Evolutionary conservation across 2,888 invertebrate genomes (phyloP).

Genomic region (Drosophila rubida): DNA sequence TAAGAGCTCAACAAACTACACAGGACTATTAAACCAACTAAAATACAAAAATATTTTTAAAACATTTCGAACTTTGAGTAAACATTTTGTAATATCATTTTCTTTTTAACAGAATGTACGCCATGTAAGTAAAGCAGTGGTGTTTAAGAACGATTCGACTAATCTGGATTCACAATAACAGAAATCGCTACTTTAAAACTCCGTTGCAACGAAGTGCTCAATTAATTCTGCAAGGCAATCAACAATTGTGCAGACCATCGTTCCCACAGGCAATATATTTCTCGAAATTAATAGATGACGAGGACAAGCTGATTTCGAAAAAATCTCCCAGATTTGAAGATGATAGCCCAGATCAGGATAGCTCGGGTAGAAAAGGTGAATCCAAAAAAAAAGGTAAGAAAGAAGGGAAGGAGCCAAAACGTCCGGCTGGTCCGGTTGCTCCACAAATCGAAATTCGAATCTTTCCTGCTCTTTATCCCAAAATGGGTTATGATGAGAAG

Average conservation of each 20-base stretch:
- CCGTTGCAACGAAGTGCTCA: slow-evolving; percentile 5
- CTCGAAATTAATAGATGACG: slow-evolving; percentile 4
- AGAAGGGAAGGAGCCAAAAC: background rate
- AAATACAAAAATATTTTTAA: background rate
- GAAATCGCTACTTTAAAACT: slow-evolving; percentile 24
- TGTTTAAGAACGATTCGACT: background rate
- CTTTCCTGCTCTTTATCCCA: slow-evolving; percentile 12
- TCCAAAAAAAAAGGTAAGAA: background rate
- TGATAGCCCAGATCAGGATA: background rate
- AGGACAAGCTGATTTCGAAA: background rate
- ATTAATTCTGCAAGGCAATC: background rate
- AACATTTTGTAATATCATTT: background rate
- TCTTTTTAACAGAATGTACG: slow-evolving; percentile 18
- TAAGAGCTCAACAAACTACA: no score
- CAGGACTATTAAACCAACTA: background rate
- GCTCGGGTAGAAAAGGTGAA: no score
- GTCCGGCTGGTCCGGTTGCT: background rate
- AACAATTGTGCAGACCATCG: slow-evolving; percentile 1
- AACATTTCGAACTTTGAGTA: background rate
- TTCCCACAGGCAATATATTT: background rate
- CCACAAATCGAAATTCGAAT: slow-evolving; percentile 47
- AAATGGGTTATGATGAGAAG: slow-evolving; percentile 43
- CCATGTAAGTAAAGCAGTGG: slow-evolving; percentile 35
- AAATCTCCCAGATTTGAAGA: background rate
- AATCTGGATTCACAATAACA: background rate